Evolutionary conservation across 1,140 invertebrate species (phyloP), one percentile per base, ranked within the genome.

Genomic region (Bombus ignitus): DNA sequence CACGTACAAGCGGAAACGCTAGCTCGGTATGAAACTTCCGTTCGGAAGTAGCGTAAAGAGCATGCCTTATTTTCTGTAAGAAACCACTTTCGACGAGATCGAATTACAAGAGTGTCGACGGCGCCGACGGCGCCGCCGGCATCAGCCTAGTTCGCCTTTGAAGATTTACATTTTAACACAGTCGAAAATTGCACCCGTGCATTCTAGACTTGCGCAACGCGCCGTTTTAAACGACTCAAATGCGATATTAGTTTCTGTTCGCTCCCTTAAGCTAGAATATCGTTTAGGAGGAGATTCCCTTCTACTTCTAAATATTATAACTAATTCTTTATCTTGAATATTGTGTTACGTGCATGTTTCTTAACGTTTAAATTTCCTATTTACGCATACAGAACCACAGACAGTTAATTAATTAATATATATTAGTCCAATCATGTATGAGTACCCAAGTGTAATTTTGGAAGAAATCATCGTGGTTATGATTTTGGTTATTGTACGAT

Each of bases 101-200:
- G 68, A 80, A 84, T 71, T 84, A 70, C 83, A 18, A n/a, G 32
- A 53, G 47, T 72, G 83, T 77, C 83, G 57, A 35, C 65, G 32
- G 10, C 37, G 65, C 25, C 53, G 13, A 28, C 65, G 25, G 2
- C 37, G 65, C 25, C 53, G 8, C 0, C 3, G 25, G 32, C 13
- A 32, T 32, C 28, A 22, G 18, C 35, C 35, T n/a, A 18, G 2
- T 12, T 28, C 77, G 25, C 39, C 74, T 77, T 77, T 70, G 81
- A 77, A 68, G 62, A 70, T 83, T 83, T 68, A 78, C 81, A 74
- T 75, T 82, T 75, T 82, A 81, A 81, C 81, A 42, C 57, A 13
- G 39, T 44, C 42, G 59, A 59, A 82, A 65, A 75, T 75, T 73
- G 53, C 71, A 18, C 18, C 32, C 78, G 32, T n/a, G 70, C 37